Conservation (phyloP, 2,888 invertebrate genomes). For the Autographa gamma region DNA sequence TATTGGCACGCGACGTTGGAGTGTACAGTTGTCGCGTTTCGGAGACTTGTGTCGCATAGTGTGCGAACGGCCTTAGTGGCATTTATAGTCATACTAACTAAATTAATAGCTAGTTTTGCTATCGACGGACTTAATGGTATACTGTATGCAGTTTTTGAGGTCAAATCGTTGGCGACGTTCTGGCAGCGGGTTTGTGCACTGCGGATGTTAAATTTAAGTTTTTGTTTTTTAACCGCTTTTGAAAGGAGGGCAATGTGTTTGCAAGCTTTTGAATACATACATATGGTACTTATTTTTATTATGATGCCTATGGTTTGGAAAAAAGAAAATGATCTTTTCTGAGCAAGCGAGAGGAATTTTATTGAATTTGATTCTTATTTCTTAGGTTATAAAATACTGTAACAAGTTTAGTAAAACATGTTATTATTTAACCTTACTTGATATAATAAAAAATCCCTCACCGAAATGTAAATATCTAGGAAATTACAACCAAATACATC, state of each 20-base stretch:
- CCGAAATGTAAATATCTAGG: neutral
- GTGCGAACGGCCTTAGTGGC: neutral
- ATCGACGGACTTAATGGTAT: conserved; percentile 7
- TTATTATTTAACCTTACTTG: neutral
- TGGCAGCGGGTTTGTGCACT: neutral
- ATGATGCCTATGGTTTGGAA: no score
- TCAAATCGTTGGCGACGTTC: neutral
- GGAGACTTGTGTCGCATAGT: no score
- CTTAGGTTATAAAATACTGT: no score
- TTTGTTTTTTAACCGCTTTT: neutral
- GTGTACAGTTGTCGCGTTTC: no score
- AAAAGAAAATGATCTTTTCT: no score
- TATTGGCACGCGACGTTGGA: no score
- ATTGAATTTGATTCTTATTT: no score
- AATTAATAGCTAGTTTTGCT: conserved; percentile 8
- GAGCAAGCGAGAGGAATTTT: no score
- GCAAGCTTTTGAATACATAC: no score
- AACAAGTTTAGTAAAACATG: no score
- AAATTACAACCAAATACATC: neutral
- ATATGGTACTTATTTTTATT: no score
- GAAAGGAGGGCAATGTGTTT: no score
- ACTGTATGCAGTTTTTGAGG: conserved; percentile 4
- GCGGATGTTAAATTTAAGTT: neutral
- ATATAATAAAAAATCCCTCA: neutral
- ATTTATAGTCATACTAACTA: neutral